These are phyloP conservation scores for Diprion similis DNA, from an alignment of 1,140 invertebrate species.

Conservation along the genomic window DNA sequence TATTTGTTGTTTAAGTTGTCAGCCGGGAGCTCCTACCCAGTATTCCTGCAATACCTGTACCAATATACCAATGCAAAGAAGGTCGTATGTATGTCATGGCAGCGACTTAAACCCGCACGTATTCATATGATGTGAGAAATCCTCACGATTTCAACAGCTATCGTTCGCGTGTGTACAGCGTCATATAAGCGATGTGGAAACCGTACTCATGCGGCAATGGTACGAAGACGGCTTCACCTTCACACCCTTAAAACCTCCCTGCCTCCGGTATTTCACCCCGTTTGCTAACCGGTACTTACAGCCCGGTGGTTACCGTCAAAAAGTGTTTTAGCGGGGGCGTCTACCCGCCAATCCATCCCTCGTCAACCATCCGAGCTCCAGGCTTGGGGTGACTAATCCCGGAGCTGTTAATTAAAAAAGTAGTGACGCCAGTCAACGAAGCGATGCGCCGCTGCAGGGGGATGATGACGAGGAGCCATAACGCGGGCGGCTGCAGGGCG, in stretches of 20 bases:
- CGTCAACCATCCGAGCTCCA: neutral
- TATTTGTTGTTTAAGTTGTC: constrained; percentile 2
- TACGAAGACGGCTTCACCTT: too few species aligned
- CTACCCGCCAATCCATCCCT: neutral
- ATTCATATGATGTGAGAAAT: neutral
- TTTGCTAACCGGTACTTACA: neutral
- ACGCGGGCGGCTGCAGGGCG: neutral
- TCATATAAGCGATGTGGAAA: neutral
- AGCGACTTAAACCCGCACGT: neutral
- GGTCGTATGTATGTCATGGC: neutral
- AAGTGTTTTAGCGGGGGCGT: neutral
- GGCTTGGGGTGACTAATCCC: constrained; percentile 9
- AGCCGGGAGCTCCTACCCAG: neutral
- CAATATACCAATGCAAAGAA: neutral
- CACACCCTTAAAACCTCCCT: too few species aligned
- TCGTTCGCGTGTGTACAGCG: neutral
- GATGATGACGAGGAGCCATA: neutral
- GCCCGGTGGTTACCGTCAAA: neutral
- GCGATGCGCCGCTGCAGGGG: neutral
- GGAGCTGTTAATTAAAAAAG: constrained; percentile 17
- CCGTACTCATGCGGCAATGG: too few species aligned
- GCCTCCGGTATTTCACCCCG: too few species aligned
- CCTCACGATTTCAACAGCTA: neutral
- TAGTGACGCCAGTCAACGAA: neutral
- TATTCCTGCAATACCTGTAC: too few species aligned